A percentile compares a stretch with the other conserved stretches of the same genome.
Evolutionary conservation across 2,888 invertebrate genomes (phyloP).

Genomic region (Druceiella hillmani): DNA sequence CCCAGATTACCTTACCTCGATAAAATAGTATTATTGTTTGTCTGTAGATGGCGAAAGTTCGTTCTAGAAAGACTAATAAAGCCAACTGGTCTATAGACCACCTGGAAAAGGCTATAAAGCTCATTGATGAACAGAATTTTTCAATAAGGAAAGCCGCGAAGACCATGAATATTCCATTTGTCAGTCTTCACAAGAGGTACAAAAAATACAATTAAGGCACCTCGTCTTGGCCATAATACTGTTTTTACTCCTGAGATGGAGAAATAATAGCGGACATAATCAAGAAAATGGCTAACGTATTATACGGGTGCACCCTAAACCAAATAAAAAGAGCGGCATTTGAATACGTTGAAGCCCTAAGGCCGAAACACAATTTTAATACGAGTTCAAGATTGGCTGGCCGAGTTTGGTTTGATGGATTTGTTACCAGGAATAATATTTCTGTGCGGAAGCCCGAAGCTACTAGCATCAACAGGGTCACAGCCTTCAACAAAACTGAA

Average conservation of each 20-base stretch:
- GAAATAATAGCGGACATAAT: constrained; percentile 20
- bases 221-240: constrained; percentile 24
- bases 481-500: constrained; percentile 23
- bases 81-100: constrained; percentile 19
- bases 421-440: constrained; percentile 21
- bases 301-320: constrained; percentile 24
- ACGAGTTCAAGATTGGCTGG: constrained; percentile 13
- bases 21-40: constrained; percentile 13
- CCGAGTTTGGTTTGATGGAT: constrained; percentile 15
- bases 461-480: constrained; percentile 23
- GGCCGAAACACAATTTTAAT: too few relatives aligned
- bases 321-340: too few relatives aligned
- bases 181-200: constrained; percentile 14
- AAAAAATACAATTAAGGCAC: constrained; percentile 17
- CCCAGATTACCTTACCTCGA: constrained; percentile 12
- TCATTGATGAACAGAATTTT: constrained; percentile 17
- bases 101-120: constrained; percentile 17
- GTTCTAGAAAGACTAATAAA: constrained; percentile 20
- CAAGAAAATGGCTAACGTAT: constrained; percentile 25
- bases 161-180: constrained; percentile 18
- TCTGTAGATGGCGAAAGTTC: constrained; percentile 20
- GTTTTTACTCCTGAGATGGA: constrained; percentile 23
- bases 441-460: constrained; percentile 21
- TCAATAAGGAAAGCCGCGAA: constrained; percentile 19
- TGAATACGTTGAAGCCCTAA: too few relatives aligned